phyloP scores from a whole-genome alignment of 2,888 invertebrate genomes.

The Idaea dimidiata region DNA sequence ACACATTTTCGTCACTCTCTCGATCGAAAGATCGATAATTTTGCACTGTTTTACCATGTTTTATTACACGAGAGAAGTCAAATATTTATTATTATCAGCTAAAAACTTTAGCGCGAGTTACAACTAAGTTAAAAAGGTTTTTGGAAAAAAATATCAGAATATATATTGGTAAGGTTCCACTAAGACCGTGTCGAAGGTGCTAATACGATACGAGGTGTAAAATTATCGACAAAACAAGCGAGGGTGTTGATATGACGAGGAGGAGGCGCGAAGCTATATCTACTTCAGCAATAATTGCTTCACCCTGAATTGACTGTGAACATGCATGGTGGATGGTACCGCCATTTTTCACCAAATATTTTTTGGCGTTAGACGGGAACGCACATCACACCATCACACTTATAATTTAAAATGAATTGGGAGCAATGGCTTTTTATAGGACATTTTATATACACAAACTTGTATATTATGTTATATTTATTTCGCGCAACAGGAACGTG shows the following conservation, averaged over 20 bases:
- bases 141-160: background rate
- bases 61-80: background rate
- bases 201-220: constrained; percentile 53
- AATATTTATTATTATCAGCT: background rate
- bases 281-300: constrained; percentile 32
- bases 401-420: too few relatives aligned
- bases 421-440: too few relatives aligned
- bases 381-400: background rate
- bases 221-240: constrained; percentile 71
- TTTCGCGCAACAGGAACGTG: too few relatives aligned
- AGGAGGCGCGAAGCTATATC: constrained; percentile 12
- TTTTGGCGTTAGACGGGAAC: background rate
- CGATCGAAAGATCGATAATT: background rate
- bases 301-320: constrained; percentile 27
- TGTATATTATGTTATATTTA: too few relatives aligned
- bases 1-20: background rate
- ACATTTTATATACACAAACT: too few relatives aligned
- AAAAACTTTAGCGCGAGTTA: too few relatives aligned
- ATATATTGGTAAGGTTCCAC: constrained; percentile 17
- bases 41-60: background rate
- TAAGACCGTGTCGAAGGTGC: constrained; percentile 33
- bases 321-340: constrained; percentile 27
- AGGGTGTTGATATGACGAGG: constrained; percentile 36
- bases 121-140: background rate
- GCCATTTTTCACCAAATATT: constrained; percentile 13